Percentiles rank a stretch among this genome's conserved stretches.
Evolutionary conservation across 2,888 invertebrate species (phyloP).

Genomic region (Apamea sordens): DNA sequence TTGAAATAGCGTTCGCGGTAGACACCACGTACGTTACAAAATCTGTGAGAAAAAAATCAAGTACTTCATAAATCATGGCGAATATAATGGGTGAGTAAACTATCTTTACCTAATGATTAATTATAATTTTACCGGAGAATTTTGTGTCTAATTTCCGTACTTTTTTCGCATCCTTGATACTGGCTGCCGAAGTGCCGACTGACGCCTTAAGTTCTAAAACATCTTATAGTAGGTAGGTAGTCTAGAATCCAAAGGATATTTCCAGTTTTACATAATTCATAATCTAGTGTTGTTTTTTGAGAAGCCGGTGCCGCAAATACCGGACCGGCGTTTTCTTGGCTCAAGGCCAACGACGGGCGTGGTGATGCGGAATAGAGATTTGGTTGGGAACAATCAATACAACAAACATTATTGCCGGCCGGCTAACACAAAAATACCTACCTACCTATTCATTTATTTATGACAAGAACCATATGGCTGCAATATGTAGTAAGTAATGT

Average conservation of each 20-base stretch:
- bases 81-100: constrained; percentile 85
- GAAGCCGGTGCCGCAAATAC: constrained; percentile 74
- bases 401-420: constrained; percentile 47
- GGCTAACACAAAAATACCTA: constrained; percentile 23
- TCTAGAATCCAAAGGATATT: constrained; percentile 15
- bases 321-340: constrained; percentile 83
- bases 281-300: constrained; percentile 66
- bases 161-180: constrained; percentile 1
- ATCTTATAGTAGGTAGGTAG: constrained; percentile 8
- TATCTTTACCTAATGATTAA: constrained; percentile 27
- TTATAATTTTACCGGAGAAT: constrained; percentile 1
- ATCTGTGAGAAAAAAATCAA: constrained; percentile 73
- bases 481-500: constrained; percentile 12
- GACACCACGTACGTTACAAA: constrained; percentile 71
- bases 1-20: constrained; percentile 75
- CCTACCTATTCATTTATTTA: constrained; percentile 10
- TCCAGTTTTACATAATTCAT: constrained; percentile 31
- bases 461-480: constrained; percentile 3
- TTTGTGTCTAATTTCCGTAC: background rate
- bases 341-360: constrained; percentile 80
- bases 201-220: background rate
- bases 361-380: constrained; percentile 74
- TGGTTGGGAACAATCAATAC: constrained; percentile 70
- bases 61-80: constrained; percentile 78
- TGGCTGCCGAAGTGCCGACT: constrained; percentile 1